Percentiles rank a stretch among this genome's conserved stretches.
These are phyloP conservation scores for Podilymbus podiceps DNA, from an alignment of 2,113 vertebrate genomes.

Conservation along the genomic window DNA sequence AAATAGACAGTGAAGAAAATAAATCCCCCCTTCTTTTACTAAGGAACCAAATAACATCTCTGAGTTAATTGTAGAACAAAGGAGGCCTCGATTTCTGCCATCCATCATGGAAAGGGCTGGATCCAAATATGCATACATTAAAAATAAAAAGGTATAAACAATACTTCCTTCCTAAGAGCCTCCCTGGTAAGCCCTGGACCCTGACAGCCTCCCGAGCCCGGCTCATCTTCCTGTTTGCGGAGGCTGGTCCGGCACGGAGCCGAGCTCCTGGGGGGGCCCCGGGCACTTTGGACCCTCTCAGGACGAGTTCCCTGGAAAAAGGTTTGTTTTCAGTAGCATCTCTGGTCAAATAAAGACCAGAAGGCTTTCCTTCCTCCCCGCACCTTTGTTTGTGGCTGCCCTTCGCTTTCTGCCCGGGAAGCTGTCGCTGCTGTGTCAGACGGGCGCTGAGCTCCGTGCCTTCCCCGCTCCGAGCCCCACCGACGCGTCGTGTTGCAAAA, in stretches of 20 bases:
- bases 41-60: not conserved
- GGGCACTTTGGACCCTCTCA: not conserved
- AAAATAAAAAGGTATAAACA: slow-evolving; percentile 43
- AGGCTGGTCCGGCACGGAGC: not conserved
- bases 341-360: not conserved
- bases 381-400: not conserved
- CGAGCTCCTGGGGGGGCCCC: not conserved
- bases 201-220: not conserved
- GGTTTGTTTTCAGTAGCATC: not conserved
- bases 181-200: not conserved
- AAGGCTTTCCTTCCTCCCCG: not conserved
- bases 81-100: not conserved
- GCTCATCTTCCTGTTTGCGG: not conserved
- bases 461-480: accelerated
- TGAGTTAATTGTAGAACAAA: slow-evolving; percentile 1
- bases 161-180: slow-evolving; percentile 22
- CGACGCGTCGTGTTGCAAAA: accelerated
- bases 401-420: not conserved
- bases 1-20: not conserved
- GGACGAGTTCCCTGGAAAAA: not conserved
- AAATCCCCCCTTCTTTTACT: not conserved
- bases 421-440: not conserved
- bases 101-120: not conserved
- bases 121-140: slow-evolving; percentile 1
- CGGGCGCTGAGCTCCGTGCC: not conserved